A percentile compares a stretch with the other conserved stretches of the same genome.
These are phyloP conservation scores for Rhizoglyphus robini DNA, from an alignment of 1,140 invertebrate species.

Conservation along the genomic window DNA sequence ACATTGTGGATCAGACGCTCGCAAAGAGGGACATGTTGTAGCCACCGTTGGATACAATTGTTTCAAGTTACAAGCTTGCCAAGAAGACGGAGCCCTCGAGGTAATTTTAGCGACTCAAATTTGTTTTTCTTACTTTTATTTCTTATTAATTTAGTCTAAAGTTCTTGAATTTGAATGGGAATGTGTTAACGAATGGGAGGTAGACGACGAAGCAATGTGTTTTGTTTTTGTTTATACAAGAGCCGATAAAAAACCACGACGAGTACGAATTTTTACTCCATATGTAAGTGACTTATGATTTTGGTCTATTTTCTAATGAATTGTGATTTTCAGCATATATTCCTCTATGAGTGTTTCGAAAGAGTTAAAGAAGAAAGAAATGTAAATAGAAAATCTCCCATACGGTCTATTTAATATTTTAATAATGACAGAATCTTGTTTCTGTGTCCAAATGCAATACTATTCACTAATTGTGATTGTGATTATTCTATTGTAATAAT, in stretches of 20 bases:
- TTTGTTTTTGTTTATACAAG: constrained; percentile 74
- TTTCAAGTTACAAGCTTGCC: constrained; percentile 73
- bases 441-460: not conserved
- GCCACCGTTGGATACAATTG: constrained; percentile 54
- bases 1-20: constrained; percentile 82
- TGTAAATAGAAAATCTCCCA: constrained; percentile 27
- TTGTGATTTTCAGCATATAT: constrained; percentile 59
- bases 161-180: constrained; percentile 72
- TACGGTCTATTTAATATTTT: not conserved
- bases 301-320: not conserved
- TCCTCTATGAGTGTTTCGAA: constrained; percentile 84
- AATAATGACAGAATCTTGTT: not conserved
- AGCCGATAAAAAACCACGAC: constrained; percentile 60
- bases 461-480: no score
- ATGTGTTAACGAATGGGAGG: constrained; percentile 63
- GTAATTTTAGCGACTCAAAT: constrained; percentile 33
- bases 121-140: constrained; percentile 9
- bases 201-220: constrained; percentile 77
- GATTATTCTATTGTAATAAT: no score
- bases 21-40: constrained; percentile 79
- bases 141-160: constrained; percentile 42
- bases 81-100: constrained; percentile 68
- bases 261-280: constrained; percentile 76
- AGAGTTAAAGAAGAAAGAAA: constrained; percentile 68
- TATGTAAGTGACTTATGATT: constrained; percentile 54